phyloP scores from a whole-genome alignment of 2,113 vertebrate species.

The Caranx ignobilis region DNA sequence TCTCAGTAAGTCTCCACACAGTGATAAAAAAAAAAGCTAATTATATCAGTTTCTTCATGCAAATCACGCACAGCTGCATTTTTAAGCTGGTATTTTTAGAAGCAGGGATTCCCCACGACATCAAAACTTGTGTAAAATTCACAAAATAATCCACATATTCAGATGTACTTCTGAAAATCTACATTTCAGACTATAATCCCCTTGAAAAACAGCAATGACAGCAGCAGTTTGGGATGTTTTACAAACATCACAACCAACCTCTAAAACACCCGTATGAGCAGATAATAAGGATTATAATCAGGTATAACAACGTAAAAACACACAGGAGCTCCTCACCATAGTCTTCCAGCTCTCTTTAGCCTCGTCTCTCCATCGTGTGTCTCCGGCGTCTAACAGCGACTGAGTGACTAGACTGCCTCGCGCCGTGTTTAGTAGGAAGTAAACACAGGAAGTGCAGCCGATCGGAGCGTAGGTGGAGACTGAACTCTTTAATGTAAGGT shows the following conservation, averaged over 20 bases:
- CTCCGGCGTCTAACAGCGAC: not conserved
- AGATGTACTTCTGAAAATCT: not conserved
- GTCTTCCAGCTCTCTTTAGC: not conserved
- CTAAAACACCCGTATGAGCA: not conserved
- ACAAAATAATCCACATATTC: not conserved
- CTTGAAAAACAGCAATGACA: not conserved
- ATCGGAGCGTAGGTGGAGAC: not conserved
- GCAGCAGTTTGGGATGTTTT: not conserved
- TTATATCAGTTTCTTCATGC: not conserved
- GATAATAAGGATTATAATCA: not conserved
- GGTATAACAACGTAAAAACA: not conserved
- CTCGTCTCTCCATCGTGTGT: not conserved
- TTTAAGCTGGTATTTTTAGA: not conserved
- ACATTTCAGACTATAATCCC: not conserved
- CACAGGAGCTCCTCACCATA: slow-evolving; percentile 17
- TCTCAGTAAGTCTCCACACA: not conserved
- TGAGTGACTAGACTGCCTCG: too few species aligned
- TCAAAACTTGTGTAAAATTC: not conserved
- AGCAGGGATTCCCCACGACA: not conserved
- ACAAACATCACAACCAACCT: not conserved
- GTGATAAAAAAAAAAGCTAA: not conserved
- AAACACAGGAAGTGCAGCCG: slow-evolving; percentile 52
- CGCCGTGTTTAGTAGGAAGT: slow-evolving; percentile 44
- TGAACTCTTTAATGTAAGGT: not conserved
- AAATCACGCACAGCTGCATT: not conserved